Evolutionary conservation across 1,140 invertebrate genomes (phyloP).

Genomic region (Drosophila malerkotliana): DNA sequence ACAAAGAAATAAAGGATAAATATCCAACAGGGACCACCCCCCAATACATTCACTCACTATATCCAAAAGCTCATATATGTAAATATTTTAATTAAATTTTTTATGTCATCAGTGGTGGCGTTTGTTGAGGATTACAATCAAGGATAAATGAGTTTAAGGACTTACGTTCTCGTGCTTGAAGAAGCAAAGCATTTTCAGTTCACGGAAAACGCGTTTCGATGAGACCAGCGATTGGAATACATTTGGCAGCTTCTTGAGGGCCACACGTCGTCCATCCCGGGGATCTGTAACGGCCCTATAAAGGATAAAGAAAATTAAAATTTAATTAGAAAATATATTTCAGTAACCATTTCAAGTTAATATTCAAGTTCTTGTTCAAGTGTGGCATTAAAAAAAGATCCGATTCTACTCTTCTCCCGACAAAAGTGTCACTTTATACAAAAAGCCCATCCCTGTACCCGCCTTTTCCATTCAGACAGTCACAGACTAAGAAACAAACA

Average conservation of each 20-base stretch:
- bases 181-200: slow-evolving; percentile 99
- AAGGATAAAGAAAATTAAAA: slow-evolving; percentile 49
- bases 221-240: slow-evolving; percentile 99
- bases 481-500: slow-evolving; percentile 42
- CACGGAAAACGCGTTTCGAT: slow-evolving; percentile 98
- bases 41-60: slow-evolving; percentile 12
- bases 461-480: slow-evolving; percentile 31
- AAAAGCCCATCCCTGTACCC: slow-evolving; percentile 8
- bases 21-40: neutral
- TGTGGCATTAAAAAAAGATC: slow-evolving; percentile 33
- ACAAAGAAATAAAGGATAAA: slow-evolving; percentile 37
- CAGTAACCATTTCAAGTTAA: slow-evolving; percentile 5
- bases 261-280: slow-evolving; percentile 97
- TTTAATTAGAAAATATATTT: neutral
- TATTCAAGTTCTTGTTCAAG: slow-evolving; percentile 28
- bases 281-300: slow-evolving; percentile 99
- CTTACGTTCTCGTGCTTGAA: slow-evolving; percentile 99
- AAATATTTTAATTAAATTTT: slow-evolving; percentile 71
- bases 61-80: slow-evolving; percentile 29
- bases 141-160: slow-evolving; percentile 15
- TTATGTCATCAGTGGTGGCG: slow-evolving; percentile 41
- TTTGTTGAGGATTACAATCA: neutral
- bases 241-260: slow-evolving; percentile 99
- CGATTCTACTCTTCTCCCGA: neutral
- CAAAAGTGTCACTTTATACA: slow-evolving; percentile 29